Evolutionary conservation across 2,113 vertebrate genomes (phyloP), one percentile per base, ranked within the genome.

Genomic region (Craseonycteris thonglongyai): DNA sequence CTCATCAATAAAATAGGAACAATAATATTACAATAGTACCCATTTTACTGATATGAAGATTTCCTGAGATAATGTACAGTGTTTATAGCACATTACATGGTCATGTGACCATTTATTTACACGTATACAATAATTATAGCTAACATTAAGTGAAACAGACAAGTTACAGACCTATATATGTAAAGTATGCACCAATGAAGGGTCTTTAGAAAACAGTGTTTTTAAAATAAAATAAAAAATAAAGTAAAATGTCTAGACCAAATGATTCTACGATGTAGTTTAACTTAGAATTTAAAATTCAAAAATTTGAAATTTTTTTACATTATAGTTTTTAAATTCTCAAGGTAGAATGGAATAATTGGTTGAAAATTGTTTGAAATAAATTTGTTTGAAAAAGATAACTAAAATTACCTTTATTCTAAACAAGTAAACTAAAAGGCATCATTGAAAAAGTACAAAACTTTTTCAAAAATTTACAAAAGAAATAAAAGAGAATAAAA

Each of bases 191-290:
- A 56, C 79, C 88, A 94, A 93, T 66, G 61, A 26, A 35, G 18
- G 22, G 6, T 84, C 59, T 93, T 95, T n/a, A 66, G 1, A 78
- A 81, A 35, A 79, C 1, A 72, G 5, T 26, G 28, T 59, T 74
- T 69, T 61, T 89, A 63, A 65, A 85, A n/a, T n/a, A n/a, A n/a
- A n/a, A n/a, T 47, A 35, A 80, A 88, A 82, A 94, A 76, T 76
- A 2, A 94, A 93, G 24, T 71, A 94, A 93, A 92, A 90, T 72
- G n/a, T n/a, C n/a, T 33, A 88, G 33, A 90, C 33, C 13, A 90
- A 90, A 88, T 61, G 51, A 9, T 90, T 69, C 83, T 49, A 91
- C 40, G 5, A 88, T 56, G 42, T 2, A 90, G 10, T 83, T 81
- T 66, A 79, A 54, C 30, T 86, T 84, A 75, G 28, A 95, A 40